Evolutionary conservation across 92 coral and sea anemone genomes (phyloP), one percentile per base, ranked within the genome.

Genomic region (Galaxea fascicularis): DNA sequence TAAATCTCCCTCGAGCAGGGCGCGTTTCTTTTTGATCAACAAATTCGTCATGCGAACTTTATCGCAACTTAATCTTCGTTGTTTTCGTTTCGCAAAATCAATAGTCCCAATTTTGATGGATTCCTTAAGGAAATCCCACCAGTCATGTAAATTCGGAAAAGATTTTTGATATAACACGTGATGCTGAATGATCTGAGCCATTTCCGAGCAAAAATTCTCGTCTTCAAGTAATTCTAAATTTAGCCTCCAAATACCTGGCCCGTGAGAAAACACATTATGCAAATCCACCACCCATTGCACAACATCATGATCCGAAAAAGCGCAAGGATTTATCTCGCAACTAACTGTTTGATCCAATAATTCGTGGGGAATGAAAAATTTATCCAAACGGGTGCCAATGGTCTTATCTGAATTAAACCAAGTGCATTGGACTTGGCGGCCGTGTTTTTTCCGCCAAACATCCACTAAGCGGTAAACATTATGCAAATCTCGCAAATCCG

Each of bases 81-180:
- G 60, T 49, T 49, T 49, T 13, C 17, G 21, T 20, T 11, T 46
- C 4, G 27, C 10, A 22, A 45, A 49, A 16, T 74, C 14, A 16
- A 46, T 22, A 0, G 79, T 12, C 0, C 10, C n/a, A 4, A 4
- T 0, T 49, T 74, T 74, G 7, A 74, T 2, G 4, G 58, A 45
- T 0, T 5, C 28, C 21, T 74, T 74, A 14, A 74, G 39, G 15
- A 74, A 74, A 9, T 74, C 79, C 79, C 79, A 49, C 79, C 79
- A 74, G 3, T 74, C 79, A 20, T 28, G 41, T 22, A 12, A 64
- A 49, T n/a, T n/a, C 41, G 12, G 64, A 24, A 74, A 74, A 15
- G 20, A 31, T 5, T 74, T 4, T 45, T 26, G 41, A 51, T 21
- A 74, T 5, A 17, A 16, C 10, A n/a, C n/a, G 26, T 74, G 79